Evolutionary conservation across 2,113 vertebrate species (phyloP).

Genomic region (Dromaius novaehollandiae): DNA sequence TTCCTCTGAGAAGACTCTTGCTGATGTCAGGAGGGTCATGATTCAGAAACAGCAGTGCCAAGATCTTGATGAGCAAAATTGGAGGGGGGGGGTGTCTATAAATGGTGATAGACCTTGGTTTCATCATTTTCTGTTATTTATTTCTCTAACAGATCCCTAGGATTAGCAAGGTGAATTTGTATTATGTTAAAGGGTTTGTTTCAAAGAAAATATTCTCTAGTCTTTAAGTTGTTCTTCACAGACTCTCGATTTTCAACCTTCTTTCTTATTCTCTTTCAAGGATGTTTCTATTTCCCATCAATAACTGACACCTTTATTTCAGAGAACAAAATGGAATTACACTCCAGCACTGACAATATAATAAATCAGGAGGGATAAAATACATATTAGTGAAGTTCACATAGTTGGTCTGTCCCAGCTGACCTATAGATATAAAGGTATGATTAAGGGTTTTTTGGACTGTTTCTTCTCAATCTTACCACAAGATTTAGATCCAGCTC

Average conservation of each 20-base stretch:
- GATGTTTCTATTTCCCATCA: slow-evolving; percentile 59
- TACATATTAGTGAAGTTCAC: slow-evolving; percentile 59
- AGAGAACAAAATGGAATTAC: slow-evolving; percentile 70
- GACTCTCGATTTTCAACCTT: slow-evolving; percentile 47
- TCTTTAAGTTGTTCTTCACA: slow-evolving; percentile 51
- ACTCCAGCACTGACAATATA: slow-evolving; percentile 56
- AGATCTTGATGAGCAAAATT: background rate
- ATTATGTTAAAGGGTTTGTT: slow-evolving; percentile 34
- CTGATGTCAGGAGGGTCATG: background rate
- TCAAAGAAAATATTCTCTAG: slow-evolving; percentile 29
- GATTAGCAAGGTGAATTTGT: slow-evolving; percentile 50
- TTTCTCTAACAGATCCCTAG: background rate
- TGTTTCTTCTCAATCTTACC: slow-evolving; percentile 59
- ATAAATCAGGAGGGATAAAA: slow-evolving; percentile 65
- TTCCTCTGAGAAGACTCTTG: background rate
- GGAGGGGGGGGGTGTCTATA: background rate
- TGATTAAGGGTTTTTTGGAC: slow-evolving; percentile 68
- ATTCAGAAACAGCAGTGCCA: background rate
- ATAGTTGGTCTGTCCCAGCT: slow-evolving; percentile 55
- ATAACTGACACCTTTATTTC: slow-evolving; percentile 74
- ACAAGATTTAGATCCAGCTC: slow-evolving; percentile 66
- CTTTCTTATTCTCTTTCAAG: slow-evolving; percentile 55
- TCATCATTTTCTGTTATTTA: background rate
- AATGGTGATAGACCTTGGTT: background rate
- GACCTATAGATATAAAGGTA: slow-evolving; percentile 71